phyloP scores from a whole-genome alignment of 2,797 vertebrate species.

The Pangasius krempfi region DNA sequence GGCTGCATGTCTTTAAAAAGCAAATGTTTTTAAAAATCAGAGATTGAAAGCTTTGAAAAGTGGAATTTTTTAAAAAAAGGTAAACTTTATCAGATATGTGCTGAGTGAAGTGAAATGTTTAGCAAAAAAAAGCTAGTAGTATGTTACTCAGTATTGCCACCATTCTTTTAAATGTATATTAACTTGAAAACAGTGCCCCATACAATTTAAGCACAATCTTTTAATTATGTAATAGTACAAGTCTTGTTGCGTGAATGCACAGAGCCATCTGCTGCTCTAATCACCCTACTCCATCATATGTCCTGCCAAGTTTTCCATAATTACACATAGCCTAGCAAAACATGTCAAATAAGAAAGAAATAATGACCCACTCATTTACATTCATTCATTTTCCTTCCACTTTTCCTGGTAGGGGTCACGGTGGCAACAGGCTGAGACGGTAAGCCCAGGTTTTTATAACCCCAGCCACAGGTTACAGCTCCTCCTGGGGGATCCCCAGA shows the following conservation, averaged over 20 bases:
- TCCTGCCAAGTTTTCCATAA: slow-evolving; percentile 1
- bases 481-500: background rate
- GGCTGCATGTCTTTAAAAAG: background rate
- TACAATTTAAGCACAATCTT: background rate
- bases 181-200: background rate
- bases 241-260: background rate
- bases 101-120: background rate
- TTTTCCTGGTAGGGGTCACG: background rate
- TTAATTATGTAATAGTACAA: background rate
- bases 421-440: background rate
- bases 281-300: slow-evolving; percentile 32
- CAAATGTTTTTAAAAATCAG: background rate
- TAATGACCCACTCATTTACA: background rate
- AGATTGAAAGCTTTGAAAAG: background rate
- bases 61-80: background rate
- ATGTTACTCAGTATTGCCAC: background rate
- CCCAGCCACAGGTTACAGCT: background rate
- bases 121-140: background rate
- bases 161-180: background rate
- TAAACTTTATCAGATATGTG: background rate
- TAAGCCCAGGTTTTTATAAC: background rate
- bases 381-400: background rate
- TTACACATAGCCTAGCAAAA: slow-evolving; percentile 19
- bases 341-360: background rate
- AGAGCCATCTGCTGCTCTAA: slow-evolving; percentile 27